A percentile compares a stretch with the other conserved stretches of the same genome.
These are phyloP conservation scores for Matsumurasca onukii DNA, from an alignment of 1,140 invertebrate genomes.

Conservation along the genomic window DNA sequence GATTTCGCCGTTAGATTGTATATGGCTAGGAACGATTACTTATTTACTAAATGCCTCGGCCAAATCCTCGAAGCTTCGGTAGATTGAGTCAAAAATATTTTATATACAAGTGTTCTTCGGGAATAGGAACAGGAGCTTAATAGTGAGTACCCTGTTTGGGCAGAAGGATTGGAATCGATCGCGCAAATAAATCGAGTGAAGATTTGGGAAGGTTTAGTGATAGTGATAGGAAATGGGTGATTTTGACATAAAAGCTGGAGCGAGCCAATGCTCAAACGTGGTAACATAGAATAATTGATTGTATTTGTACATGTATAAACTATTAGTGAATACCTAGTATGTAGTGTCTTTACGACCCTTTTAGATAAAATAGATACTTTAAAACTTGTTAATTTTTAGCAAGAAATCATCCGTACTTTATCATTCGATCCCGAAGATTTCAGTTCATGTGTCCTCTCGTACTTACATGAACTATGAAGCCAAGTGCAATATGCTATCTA, in stretches of 20 bases:
- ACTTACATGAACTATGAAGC: conserved; percentile 31
- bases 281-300: conserved; percentile 28
- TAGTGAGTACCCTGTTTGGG: conserved; percentile 8
- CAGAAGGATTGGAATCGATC: background rate
- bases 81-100: conserved; percentile 12
- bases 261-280: conserved; percentile 22
- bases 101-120: conserved; percentile 7
- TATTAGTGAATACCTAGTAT: conserved; percentile 21
- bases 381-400: conserved; percentile 27
- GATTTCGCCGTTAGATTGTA: background rate
- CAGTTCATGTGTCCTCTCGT: conserved; percentile 23
- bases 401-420: conserved; percentile 22
- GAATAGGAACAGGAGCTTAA: background rate
- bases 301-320: conserved; percentile 29
- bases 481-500: conserved; percentile 37
- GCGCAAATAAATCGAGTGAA: background rate
- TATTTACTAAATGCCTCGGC: conserved; percentile 6
- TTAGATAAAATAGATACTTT: conserved; percentile 26
- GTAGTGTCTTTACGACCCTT: conserved; percentile 25
- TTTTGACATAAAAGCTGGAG: background rate
- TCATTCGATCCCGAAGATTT: conserved; percentile 6
- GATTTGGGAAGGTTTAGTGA: background rate
- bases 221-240: conserved; percentile 25
- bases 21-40: background rate
- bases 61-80: background rate